Conservation (phyloP, 2,888 invertebrate genomes). For the Agelastica alni region DNA sequence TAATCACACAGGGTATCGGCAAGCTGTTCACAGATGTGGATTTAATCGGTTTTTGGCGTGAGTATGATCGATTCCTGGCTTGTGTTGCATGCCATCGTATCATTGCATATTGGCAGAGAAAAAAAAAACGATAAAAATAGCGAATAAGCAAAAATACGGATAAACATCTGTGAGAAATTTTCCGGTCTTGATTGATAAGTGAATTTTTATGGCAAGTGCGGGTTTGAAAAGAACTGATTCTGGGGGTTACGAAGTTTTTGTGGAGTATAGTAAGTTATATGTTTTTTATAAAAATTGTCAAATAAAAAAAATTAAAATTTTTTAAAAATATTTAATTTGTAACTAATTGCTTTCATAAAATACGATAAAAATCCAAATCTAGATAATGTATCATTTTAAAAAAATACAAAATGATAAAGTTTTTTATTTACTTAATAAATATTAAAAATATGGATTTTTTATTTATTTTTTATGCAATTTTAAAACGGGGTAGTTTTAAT, state of each 20-base stretch:
- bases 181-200: neutral
- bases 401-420: no score
- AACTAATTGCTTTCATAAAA: no score
- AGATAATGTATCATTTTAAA: no score
- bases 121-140: neutral
- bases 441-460: no score
- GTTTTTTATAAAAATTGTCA: no score
- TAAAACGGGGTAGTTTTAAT: no score
- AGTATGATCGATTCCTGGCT: constrained; percentile 11
- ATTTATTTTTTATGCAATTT: no score
- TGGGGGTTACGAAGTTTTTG: constrained; percentile 71
- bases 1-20: constrained; percentile 6
- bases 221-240: constrained; percentile 69
- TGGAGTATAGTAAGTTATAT: constrained; percentile 67
- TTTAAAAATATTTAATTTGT: no score
- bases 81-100: constrained; percentile 3
- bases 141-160: neutral
- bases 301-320: no score
- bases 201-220: constrained; percentile 46
- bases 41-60: constrained; percentile 14
- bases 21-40: constrained; percentile 4
- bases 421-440: no score
- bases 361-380: no score
- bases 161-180: neutral
- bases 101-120: neutral